Evolutionary conservation across 2,113 vertebrate species (phyloP).

Genomic region (Chionis minor): DNA sequence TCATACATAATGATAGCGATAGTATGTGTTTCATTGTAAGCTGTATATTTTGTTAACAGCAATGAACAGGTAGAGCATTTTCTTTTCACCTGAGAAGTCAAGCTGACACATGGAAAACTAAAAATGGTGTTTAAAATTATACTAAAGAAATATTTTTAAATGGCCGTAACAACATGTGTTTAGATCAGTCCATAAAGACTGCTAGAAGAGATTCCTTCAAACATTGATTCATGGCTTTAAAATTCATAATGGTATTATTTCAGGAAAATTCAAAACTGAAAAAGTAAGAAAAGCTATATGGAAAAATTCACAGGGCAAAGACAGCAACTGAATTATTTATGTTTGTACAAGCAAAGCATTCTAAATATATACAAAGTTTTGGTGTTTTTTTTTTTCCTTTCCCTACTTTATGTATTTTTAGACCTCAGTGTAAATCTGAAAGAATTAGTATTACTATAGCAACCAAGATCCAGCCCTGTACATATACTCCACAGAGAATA

Average conservation of each 20-base stretch:
- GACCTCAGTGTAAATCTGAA: background rate
- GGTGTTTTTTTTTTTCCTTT: background rate
- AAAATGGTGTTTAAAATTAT: background rate
- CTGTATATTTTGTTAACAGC: background rate
- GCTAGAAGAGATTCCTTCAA: background rate
- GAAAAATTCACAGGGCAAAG: background rate
- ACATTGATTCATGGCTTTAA: background rate
- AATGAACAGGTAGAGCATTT: background rate
- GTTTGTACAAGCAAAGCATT: background rate
- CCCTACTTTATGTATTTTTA: background rate
- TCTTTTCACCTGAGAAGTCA: background rate
- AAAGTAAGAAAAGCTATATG: background rate
- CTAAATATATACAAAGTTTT: background rate
- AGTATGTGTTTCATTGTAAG: background rate
- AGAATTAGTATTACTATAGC: conserved; percentile 33
- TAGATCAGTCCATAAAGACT: background rate
- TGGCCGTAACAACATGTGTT: background rate
- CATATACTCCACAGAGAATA: background rate
- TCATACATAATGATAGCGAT: background rate
- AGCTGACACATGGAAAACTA: background rate
- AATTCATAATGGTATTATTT: background rate
- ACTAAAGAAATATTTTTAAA: background rate
- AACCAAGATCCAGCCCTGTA: background rate
- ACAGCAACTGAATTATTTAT: background rate
- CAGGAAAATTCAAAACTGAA: background rate